Evolutionary conservation across 2,888 invertebrate species (phyloP).

Genomic region (Ceraclea dissimilis): DNA sequence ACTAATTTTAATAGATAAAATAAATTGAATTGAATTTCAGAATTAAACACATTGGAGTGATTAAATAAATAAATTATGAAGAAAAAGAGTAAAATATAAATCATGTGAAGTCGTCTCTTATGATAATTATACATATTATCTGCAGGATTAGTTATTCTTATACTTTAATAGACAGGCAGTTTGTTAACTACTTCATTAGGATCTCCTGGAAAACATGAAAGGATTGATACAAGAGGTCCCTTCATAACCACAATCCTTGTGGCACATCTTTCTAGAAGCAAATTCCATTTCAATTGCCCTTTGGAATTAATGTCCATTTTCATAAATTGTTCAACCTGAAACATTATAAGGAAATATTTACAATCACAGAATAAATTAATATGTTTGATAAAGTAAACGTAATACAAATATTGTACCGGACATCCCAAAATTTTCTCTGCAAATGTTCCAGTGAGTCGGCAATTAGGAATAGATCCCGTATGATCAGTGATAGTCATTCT

Average conservation of each 20-base stretch:
- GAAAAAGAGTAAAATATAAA: no score
- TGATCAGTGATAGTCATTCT: slow-evolving; percentile 59
- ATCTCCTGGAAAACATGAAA: slow-evolving; percentile 16
- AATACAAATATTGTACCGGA: slow-evolving; percentile 46
- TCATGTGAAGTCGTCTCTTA: no score
- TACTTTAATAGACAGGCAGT: slow-evolving; percentile 22
- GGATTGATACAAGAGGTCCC: slow-evolving; percentile 19
- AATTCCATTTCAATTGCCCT: slow-evolving; percentile 53
- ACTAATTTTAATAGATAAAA: no score
- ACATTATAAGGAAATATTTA: background rate
- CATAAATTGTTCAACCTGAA: slow-evolving; percentile 48
- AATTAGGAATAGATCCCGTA: slow-evolving; percentile 55
- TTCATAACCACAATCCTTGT: slow-evolving; percentile 39
- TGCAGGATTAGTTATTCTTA: no score
- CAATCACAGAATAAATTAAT: background rate
- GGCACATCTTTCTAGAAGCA: slow-evolving; percentile 56
- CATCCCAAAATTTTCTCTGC: slow-evolving; percentile 54
- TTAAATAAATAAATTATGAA: no score
- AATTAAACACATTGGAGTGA: no score
- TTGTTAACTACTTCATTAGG: slow-evolving; percentile 22
- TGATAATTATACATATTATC: no score
- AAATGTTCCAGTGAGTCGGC: slow-evolving; percentile 49
- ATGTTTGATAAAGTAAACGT: background rate
- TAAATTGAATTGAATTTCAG: no score
- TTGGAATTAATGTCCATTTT: slow-evolving; percentile 45